Evolutionary conservation across 1,140 invertebrate genomes (phyloP), one percentile per base, ranked within the genome.

Genomic region (Chrysomallon squamiferum): DNA sequence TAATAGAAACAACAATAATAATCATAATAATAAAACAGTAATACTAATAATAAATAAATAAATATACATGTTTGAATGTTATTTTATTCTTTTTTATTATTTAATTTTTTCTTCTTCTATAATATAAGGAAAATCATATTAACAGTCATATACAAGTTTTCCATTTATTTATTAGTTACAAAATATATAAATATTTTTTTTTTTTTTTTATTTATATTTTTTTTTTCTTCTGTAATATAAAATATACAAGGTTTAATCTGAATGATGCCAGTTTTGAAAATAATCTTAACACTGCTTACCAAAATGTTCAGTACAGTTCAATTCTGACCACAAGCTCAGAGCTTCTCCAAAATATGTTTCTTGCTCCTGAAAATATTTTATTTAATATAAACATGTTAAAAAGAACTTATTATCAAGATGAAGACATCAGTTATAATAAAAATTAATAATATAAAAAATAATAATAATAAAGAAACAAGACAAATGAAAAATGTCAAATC

Each of bases 321-420:
- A 86, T 41, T 91, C 90, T 75, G 89, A 90, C 94, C 94, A 96
- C 88, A 95, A 95, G 69, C 91, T 87, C n/a, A 96, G 77, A 0
- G 93, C 89, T 80, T 93, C 88, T 76, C 90, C 87, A 82, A 96
- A 95, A 82, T 90, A 91, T 3, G 93, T 93, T 72, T 91, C 89
- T 41, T 84, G 81, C 65, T 92, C 90, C 71, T 92, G 45, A 22
- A 75, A 69, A 47, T 62, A 47, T 22, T 38, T 54, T 56, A n/a
- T 62, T 43, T 6, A 33, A 5, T 35, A 62, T 20, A 47, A 61
- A 25, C 43, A 52, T 43, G 62, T 52, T 18, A 47, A 59, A 58
- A 47, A 30, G 20, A 59, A n/a, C 30, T 20, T 58, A 35, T 90
- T 41, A 88, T 87, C 32, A 88, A 85, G 41, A 89, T 86, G 57